Base-by-base conservation (phyloP, 2,113 vertebrate genomes). In the Elephas maximus region DNA sequence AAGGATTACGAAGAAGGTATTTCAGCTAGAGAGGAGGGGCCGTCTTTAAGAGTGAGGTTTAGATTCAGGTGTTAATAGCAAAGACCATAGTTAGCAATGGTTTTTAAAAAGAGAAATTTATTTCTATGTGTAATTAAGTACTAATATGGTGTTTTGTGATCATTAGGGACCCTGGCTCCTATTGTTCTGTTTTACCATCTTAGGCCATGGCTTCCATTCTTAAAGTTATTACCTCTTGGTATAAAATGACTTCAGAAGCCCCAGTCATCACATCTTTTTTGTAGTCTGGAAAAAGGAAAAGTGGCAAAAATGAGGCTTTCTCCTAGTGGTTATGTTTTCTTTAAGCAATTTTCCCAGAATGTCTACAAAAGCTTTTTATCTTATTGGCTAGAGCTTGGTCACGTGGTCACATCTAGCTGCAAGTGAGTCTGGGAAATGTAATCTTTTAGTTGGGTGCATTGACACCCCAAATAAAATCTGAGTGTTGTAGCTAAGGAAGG, bases 31-130 rank as follows among this genome's bases (percentile, higher is more conserved):
- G 44, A 90, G 21, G 17, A 73, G 6, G 71, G 11, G 24, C 24
- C 6, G 33, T n/a, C 17, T 95, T 37, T 90, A 30, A 44, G 14
- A 48, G 17, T 82, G 63, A 93, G 91, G 73, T 65, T 97, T 92
- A 53, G 8, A 69, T 87, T 90, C 21, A 74, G 30, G 1, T 87
- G 53, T 57, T 89, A 79, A 63, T 60, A 73, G 53, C 37, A 84
- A 92, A 85, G 14, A 24, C 12, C 21, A 89, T 44, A 77, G 4
- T 51, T 77, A 44, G 3, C 17, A 67, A 37, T 48, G 33, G 14
- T 53, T 73, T 14, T 73, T n/a, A 41, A 60, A 63, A 41, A 78
- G 51, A 81, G 2, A 41, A 69, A 5, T 65, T 85, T 73, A 53
- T 81, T 44, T 74, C 28, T 83, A 21, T 48, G 63, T 84, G 1